These are phyloP conservation scores for Ceryle rudis DNA, from an alignment of 2,797 vertebrate genomes.

Conservation along the genomic window DNA sequence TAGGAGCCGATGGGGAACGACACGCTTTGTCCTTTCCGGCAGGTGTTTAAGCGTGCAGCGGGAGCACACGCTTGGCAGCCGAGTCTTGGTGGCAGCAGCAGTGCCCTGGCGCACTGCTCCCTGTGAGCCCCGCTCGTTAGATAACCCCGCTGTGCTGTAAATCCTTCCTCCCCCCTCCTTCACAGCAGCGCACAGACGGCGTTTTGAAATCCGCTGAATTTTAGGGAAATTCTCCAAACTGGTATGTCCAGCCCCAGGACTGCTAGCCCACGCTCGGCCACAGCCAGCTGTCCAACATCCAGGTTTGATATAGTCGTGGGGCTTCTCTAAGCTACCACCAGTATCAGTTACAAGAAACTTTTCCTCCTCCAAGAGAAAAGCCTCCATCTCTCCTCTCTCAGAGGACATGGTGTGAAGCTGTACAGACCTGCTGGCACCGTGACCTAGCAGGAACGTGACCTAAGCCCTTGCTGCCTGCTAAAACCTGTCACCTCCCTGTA, in stretches of 20 bases:
- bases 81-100: background rate
- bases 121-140: background rate
- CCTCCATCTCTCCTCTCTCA: background rate
- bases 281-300: background rate
- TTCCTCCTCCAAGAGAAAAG: background rate
- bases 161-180: background rate
- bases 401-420: background rate
- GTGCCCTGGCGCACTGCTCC: background rate
- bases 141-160: background rate
- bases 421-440: background rate
- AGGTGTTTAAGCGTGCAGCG: background rate
- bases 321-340: background rate
- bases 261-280: background rate
- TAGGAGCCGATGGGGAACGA: background rate
- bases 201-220: background rate
- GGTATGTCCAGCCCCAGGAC: background rate
- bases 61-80: background rate
- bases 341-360: conserved; percentile 1
- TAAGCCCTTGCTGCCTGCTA: background rate
- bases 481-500: background rate
- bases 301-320: rapidly evolving
- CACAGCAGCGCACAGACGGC: background rate
- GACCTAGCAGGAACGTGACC: background rate
- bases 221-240: background rate
- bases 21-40: background rate